phyloP scores from a whole-genome alignment of 2,888 invertebrate genomes.

The Incurvaria masculella region DNA sequence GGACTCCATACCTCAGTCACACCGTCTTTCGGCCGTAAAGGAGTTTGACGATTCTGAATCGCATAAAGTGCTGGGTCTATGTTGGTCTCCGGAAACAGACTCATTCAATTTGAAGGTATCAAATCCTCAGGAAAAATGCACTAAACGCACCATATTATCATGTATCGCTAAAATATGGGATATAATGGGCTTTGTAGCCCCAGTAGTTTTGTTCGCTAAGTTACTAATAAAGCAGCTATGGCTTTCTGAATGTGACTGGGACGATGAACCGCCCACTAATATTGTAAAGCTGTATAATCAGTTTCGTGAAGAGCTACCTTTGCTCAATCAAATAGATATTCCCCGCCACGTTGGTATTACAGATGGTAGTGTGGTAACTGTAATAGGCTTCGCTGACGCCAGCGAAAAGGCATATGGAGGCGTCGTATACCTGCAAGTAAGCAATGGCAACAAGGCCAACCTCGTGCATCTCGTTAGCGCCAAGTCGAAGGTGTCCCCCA shows the following conservation, averaged over 20 bases:
- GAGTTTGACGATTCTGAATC: not conserved
- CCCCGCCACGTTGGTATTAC: constrained; percentile 3
- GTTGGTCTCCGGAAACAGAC: not conserved
- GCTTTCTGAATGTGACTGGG: constrained; percentile 10
- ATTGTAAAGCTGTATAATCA: constrained; percentile 8
- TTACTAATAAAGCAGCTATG: constrained; percentile 11
- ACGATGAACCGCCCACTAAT: constrained; percentile 10
- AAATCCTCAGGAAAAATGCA: constrained; percentile 3
- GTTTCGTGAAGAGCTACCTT: not conserved
- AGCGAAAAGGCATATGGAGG: constrained; percentile 11
- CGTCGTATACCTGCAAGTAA: constrained; percentile 6
- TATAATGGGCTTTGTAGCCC: constrained; percentile 12
- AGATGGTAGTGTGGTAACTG: not conserved
- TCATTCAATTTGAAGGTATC: not conserved
- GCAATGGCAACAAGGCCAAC: not conserved
- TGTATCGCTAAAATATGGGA: constrained; percentile 13
- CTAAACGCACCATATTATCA: constrained; percentile 15
- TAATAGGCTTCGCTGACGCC: constrained; percentile 8
- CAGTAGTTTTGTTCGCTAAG: constrained; percentile 10
- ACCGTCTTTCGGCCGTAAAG: not conserved
- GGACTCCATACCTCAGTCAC: constrained; percentile 2
- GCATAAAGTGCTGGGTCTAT: not conserved
- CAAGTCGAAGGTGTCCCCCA: constrained; percentile 2
- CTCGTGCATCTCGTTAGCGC: not conserved
- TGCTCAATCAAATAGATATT: not conserved